Evolutionary conservation across 2,888 invertebrate genomes (phyloP), one percentile per base, ranked within the genome.

Genomic region (Anthrax anthrax): DNA sequence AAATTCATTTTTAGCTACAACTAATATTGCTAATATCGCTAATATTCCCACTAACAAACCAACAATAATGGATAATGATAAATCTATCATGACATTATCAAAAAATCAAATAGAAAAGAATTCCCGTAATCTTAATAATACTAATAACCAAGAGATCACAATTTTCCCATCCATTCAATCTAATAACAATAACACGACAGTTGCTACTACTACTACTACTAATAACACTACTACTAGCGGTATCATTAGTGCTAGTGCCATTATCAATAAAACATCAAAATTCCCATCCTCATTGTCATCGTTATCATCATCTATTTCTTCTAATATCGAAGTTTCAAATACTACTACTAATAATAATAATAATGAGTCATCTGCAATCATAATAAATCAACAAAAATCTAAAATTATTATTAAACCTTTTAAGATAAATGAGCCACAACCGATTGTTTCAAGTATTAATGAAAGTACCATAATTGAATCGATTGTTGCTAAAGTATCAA

Each of bases 321-420:
- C 5, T 8, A 27, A 8, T 9, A 9, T 8, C 9, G 23, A 27
- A 9, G 9, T 8, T 27, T 27, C 23, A 8, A 27, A 8, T 27
- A 12, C 12, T 12, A 32, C 9, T 12, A 9, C 3, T 32, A 12
- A 32, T 32, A 32, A 32, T 32, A 3, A 9, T 12, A 32, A 32
- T 32, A 32, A 32, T 32, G 23, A 23, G 23, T 6, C 4, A 6
- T 23, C 23, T 23, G 8, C 4, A 6, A n/a, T n/a, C n/a, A 27
- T 27, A 27, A 12, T 32, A 41, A 51, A 50, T 16, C 50, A 52
- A 42, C 48, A 60, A 51, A 67, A 67, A 60, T 59, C 61, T 46
- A 67, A 66, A 63, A 65, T 67, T 56, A 59, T 66, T 58, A 67
- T 67, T 56, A 67, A 67, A 60, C 67, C 67, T 50, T 67, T 67